These are phyloP conservation scores for Nymphalis polychloros DNA, from an alignment of 2,888 invertebrate genomes.

Conservation along the genomic window DNA sequence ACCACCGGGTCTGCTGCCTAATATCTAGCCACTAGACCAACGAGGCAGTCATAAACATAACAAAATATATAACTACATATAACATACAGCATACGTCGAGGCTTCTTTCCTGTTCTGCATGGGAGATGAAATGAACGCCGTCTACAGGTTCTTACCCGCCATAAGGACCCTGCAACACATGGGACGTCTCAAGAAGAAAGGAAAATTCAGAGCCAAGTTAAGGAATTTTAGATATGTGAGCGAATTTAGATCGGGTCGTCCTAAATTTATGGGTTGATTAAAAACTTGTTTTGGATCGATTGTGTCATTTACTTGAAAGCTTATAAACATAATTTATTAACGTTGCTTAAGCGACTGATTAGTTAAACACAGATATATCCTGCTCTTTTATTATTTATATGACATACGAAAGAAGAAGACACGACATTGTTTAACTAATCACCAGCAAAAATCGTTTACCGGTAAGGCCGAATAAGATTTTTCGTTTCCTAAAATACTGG, in stretches of 20 bases:
- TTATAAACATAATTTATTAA: neutral
- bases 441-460: too few species aligned
- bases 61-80: too few species aligned
- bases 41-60: too few species aligned
- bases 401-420: too few species aligned
- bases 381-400: too few species aligned
- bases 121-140: conserved; percentile 57
- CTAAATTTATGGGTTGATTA: conserved; percentile 59
- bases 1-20: too few species aligned
- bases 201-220: conserved; percentile 52
- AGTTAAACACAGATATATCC: too few species aligned
- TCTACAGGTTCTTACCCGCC: conserved; percentile 64
- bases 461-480: too few species aligned
- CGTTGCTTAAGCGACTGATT: too few species aligned
- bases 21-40: too few species aligned
- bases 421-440: too few species aligned
- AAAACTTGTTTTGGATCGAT: neutral
- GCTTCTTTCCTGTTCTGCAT: conserved; percentile 65
- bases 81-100: conserved; percentile 60
- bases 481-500: too few species aligned
- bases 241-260: conserved; percentile 48
- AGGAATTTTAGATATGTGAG: conserved; percentile 61
- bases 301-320: neutral
- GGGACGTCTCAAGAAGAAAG: conserved; percentile 65
- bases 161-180: conserved; percentile 67